Evolutionary conservation across 2,888 invertebrate species (phyloP).

Genomic region (Mimachlamys varia): DNA sequence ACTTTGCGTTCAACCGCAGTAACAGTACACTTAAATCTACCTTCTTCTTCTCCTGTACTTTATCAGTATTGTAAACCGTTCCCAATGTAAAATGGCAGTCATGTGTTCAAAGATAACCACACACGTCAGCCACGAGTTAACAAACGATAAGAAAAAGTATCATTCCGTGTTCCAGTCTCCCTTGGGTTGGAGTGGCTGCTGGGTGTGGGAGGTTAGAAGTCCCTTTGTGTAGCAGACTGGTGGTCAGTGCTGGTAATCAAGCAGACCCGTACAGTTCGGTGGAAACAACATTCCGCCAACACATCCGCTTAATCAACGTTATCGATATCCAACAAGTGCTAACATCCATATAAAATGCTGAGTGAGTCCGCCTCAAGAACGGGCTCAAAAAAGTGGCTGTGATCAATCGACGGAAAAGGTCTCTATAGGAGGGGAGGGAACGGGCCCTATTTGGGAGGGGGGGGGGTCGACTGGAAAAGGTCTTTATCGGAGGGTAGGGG

Average conservation of each 20-base stretch:
- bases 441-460: background rate
- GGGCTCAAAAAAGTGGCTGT: too few relatives aligned
- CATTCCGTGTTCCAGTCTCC: background rate
- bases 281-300: background rate
- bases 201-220: background rate
- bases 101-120: too few relatives aligned
- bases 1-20: background rate
- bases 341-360: background rate
- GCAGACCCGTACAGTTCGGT: background rate
- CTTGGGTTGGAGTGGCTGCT: background rate
- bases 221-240: background rate
- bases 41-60: too few relatives aligned
- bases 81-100: too few relatives aligned
- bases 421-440: background rate
- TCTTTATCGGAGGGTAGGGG: background rate
- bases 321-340: constrained; percentile 24
- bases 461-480: background rate
- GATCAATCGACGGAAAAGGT: too few relatives aligned
- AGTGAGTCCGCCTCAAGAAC: background rate
- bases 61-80: too few relatives aligned
- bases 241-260: background rate
- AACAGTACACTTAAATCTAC: too few relatives aligned
- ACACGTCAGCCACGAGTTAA: too few relatives aligned
- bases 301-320: constrained; percentile 3
- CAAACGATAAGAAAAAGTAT: too few relatives aligned